Percentiles rank a stretch among this genome's conserved stretches.
Evolutionary conservation across 1,140 invertebrate genomes (phyloP).

Genomic region (Formica selysi): DNA sequence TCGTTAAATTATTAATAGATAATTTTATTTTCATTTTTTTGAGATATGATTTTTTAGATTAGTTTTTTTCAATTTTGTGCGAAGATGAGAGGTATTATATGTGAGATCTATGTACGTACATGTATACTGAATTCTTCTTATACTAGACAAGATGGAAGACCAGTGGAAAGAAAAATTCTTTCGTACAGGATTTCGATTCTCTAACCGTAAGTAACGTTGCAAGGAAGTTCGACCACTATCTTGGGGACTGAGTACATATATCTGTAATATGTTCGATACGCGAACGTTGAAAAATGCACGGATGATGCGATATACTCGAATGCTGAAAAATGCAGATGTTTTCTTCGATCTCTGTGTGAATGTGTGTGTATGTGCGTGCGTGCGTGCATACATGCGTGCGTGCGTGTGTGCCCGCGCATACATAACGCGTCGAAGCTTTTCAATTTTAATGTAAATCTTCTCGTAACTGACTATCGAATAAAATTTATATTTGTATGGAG

Average conservation of each 20-base stretch:
- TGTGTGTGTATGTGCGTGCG: background rate
- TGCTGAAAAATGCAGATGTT: constrained; percentile 59
- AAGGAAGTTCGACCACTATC: constrained; percentile 35
- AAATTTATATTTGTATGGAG: background rate
- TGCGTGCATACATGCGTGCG: background rate
- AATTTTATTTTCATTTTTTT: constrained; percentile 14
- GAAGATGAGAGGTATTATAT: background rate
- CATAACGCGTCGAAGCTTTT: background rate
- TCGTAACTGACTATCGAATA: background rate
- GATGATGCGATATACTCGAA: constrained; percentile 26
- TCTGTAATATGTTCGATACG: constrained; percentile 20
- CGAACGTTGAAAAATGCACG: constrained; percentile 64
- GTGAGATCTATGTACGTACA: background rate
- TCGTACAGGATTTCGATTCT: constrained; percentile 32
- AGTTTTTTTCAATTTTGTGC: background rate
- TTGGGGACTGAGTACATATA: constrained; percentile 53
- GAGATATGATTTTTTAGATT: background rate
- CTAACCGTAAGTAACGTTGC: constrained; percentile 66
- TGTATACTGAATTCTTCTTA: background rate
- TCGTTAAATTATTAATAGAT: background rate
- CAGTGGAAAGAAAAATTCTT: constrained; percentile 43
- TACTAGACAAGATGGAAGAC: constrained; percentile 33
- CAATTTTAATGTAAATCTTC: constrained; percentile 17
- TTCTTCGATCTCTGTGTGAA: background rate
- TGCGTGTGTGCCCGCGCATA: no score